A percentile compares a stretch with the other conserved stretches of the same genome.
Evolutionary conservation across 2,888 invertebrate species (phyloP).

Genomic region (Tenthredo livida): DNA sequence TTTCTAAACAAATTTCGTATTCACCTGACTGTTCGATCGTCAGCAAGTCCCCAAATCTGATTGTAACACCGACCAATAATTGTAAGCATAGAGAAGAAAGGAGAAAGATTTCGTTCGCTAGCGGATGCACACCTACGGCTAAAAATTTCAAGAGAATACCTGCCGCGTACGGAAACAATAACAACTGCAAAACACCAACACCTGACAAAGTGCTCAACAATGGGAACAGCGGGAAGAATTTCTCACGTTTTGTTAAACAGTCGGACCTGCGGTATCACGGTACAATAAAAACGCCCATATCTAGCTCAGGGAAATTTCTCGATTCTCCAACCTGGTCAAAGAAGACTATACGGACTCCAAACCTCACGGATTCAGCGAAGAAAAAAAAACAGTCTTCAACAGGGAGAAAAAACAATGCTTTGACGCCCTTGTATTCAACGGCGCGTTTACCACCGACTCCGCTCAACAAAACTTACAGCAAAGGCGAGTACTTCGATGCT

Average conservation of each 20-base stretch:
- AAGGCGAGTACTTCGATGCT: slow-evolving; percentile 38
- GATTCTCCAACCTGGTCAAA: slow-evolving; percentile 3
- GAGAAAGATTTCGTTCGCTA: background rate
- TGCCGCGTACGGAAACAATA: background rate
- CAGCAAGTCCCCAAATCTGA: slow-evolving; percentile 72
- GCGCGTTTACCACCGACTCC: slow-evolving; percentile 35
- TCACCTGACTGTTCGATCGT: slow-evolving; percentile 66
- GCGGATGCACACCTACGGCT: background rate
- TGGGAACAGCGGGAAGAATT: background rate
- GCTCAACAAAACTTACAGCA: slow-evolving; percentile 56
- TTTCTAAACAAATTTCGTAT: slow-evolving; percentile 5
- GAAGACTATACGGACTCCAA: background rate
- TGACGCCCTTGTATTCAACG: background rate
- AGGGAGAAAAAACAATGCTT: background rate
- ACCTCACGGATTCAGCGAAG: slow-evolving; percentile 34
- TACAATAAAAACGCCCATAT: slow-evolving; percentile 3
- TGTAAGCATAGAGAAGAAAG: background rate
- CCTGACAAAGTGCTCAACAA: slow-evolving; percentile 3
- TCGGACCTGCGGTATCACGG: background rate
- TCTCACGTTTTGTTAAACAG: slow-evolving; percentile 6
- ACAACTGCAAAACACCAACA: background rate
- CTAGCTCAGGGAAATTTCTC: background rate
- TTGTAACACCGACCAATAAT: slow-evolving; percentile 37
- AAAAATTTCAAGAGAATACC: slow-evolving; percentile 5
- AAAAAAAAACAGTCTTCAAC: background rate